A percentile compares a stretch with the other conserved stretches of the same genome.
phyloP scores from a whole-genome alignment of 2,797 vertebrate species.

The Hypotaenidia philippensis region DNA sequence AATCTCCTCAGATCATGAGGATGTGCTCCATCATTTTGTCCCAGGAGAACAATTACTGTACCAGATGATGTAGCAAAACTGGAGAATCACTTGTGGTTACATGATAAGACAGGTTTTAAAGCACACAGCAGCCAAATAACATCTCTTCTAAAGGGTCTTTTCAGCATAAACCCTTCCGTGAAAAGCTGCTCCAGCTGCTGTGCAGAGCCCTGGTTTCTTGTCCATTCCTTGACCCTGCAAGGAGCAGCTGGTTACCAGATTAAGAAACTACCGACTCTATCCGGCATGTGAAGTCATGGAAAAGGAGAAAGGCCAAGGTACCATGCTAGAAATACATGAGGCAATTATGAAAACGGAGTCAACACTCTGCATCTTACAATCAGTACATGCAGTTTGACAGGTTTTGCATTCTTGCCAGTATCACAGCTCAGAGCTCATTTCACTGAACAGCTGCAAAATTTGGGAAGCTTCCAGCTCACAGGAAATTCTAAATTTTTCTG shows the following conservation, averaged over 20 bases:
- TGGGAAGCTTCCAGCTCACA: conserved; percentile 55
- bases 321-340: not conserved
- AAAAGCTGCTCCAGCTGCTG: not conserved
- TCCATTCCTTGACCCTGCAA: not conserved
- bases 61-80: not conserved
- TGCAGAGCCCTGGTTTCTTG: not conserved
- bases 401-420: conserved; percentile 47
- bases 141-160: not conserved
- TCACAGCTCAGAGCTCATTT: conserved; percentile 26
- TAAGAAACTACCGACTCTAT: not conserved
- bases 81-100: not conserved
- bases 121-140: not conserved
- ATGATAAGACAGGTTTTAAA: not conserved
- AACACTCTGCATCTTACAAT: conserved; percentile 1
- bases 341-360: not conserved
- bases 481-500: conserved; percentile 12
- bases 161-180: not conserved
- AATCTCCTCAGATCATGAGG: not conserved
- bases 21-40: not conserved
- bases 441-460: conserved; percentile 59
- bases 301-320: not conserved
- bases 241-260: conserved; percentile 8
- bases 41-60: not conserved
- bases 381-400: conserved; percentile 30
- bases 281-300: not conserved